Percentiles rank a stretch among this genome's conserved stretches.
Evolutionary conservation across 2,888 invertebrate species (phyloP).

Genomic region (Mesorhabditis spiculigera): DNA sequence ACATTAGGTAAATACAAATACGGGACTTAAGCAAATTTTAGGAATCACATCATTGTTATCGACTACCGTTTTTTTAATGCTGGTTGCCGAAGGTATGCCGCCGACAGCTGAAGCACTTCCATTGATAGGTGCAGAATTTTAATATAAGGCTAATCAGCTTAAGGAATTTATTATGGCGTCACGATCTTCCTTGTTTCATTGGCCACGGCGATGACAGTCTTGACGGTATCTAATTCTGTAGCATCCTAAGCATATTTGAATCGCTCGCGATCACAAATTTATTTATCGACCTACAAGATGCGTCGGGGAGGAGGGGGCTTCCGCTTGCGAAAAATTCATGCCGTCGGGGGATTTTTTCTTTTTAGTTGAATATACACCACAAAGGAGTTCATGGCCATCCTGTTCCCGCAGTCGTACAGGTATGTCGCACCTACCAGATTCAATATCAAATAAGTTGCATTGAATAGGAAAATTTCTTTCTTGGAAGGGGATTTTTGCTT

Average conservation of each 20-base stretch:
- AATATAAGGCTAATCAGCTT: conserved; percentile 5
- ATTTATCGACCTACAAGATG: not conserved
- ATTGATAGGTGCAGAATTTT: conserved; percentile 69
- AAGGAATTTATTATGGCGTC: conserved; percentile 66
- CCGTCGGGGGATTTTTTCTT: not conserved
- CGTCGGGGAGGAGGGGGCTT: not conserved
- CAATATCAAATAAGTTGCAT: no score
- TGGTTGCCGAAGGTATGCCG: conserved; percentile 78
- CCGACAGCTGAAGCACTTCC: conserved; percentile 80
- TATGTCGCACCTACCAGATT: not conserved
- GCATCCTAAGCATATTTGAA: no score
- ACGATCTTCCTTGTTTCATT: conserved; percentile 65
- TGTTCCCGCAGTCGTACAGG: conserved; percentile 46
- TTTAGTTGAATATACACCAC: conserved; percentile 71
- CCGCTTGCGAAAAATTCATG: no score
- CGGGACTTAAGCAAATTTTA: conserved; percentile 8
- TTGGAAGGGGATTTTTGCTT: conserved; percentile 12
- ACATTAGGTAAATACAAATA: conserved; percentile 64
- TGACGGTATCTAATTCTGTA: conserved; percentile 64
- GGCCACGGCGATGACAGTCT: conserved; percentile 70
- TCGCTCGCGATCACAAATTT: no score
- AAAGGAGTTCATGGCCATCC: conserved; percentile 50
- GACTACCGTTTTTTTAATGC: conserved; percentile 84
- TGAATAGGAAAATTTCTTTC: not conserved
- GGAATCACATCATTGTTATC: conserved; percentile 82